Conservation (phyloP, 2,888 invertebrate species). For the Mesorhabditis sp. region DNA sequence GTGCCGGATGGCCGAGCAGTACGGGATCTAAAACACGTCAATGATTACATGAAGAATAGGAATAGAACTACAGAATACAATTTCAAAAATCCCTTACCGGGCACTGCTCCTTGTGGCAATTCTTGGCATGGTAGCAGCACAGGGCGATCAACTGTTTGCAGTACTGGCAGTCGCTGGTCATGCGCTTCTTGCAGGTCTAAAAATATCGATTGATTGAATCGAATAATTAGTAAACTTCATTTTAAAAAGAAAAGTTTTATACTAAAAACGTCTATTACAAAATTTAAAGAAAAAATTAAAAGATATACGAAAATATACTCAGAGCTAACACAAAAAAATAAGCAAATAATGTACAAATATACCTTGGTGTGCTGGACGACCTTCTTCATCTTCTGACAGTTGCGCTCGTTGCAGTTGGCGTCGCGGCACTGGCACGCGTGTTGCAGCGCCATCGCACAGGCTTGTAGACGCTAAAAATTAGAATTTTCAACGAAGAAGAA, state of each 20-base stretch:
- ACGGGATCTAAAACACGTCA: conserved; percentile 74
- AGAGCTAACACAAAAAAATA: no score
- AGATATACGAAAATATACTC: no score
- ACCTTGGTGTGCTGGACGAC: conserved; percentile 91
- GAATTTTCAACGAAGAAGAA: not conserved
- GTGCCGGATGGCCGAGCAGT: conserved; percentile 95
- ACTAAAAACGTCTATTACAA: no score
- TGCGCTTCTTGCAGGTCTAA: conserved; percentile 80
- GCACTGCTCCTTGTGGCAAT: conserved; percentile 67
- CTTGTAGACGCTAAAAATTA: conserved; percentile 64
- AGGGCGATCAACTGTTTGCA: conserved; percentile 97
- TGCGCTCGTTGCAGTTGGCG: conserved; percentile 90
- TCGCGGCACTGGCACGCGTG: conserved; percentile 94
- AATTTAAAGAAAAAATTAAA: no score
- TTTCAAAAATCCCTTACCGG: conserved; percentile 58
- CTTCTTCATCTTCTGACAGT: conserved; percentile 96
- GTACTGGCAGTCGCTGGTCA: conserved; percentile 88
- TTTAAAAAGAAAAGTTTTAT: no score
- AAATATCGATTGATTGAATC: not conserved
- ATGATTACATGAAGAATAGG: not conserved
- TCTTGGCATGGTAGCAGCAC: conserved; percentile 97
- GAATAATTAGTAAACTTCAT: no score
- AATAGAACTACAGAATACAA: not conserved
- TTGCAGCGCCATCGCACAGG: conserved; percentile 85
- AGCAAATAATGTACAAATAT: conserved; percentile 66